Evolutionary conservation across 1,140 invertebrate species (phyloP).

Genomic region (Drosophila melanica): DNA sequence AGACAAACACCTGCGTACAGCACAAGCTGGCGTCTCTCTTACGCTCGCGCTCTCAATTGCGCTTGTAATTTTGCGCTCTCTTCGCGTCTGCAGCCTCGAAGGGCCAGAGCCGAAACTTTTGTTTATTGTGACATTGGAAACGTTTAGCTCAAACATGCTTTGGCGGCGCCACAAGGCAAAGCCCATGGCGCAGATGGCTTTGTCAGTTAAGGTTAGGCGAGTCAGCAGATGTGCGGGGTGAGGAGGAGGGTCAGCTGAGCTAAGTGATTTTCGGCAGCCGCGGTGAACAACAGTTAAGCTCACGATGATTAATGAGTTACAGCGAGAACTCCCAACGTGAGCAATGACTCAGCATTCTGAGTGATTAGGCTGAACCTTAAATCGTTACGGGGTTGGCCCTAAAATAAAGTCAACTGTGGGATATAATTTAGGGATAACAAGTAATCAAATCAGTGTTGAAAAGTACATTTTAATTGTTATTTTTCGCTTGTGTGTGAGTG

Average conservation of each 20-base stretch:
- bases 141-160: slow-evolving; percentile 41
- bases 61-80: slow-evolving; percentile 12
- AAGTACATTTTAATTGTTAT: not conserved
- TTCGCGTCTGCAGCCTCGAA: slow-evolving; percentile 30
- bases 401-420: not conserved
- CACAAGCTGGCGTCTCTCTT: slow-evolving; percentile 39
- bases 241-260: not conserved
- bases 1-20: slow-evolving; percentile 34
- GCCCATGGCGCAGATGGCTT: slow-evolving; percentile 21
- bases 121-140: slow-evolving; percentile 68
- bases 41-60: slow-evolving; percentile 10
- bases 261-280: slow-evolving; percentile 24
- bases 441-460: not conserved
- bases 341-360: slow-evolving; percentile 37
- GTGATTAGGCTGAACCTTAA: slow-evolving; percentile 36
- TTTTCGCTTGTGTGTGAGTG: too few species aligned
- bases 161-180: slow-evolving; percentile 56
- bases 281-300: slow-evolving; percentile 24
- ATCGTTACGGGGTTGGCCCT: not conserved
- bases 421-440: not conserved
- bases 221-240: slow-evolving; percentile 12
- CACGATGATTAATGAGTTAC: slow-evolving; percentile 48
- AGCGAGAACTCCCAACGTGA: slow-evolving; percentile 36
- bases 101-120: slow-evolving; percentile 54
- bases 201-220: slow-evolving; percentile 43